Conservation (phyloP, 1,140 invertebrate genomes). For the Protaetia brevitarsis region DNA sequence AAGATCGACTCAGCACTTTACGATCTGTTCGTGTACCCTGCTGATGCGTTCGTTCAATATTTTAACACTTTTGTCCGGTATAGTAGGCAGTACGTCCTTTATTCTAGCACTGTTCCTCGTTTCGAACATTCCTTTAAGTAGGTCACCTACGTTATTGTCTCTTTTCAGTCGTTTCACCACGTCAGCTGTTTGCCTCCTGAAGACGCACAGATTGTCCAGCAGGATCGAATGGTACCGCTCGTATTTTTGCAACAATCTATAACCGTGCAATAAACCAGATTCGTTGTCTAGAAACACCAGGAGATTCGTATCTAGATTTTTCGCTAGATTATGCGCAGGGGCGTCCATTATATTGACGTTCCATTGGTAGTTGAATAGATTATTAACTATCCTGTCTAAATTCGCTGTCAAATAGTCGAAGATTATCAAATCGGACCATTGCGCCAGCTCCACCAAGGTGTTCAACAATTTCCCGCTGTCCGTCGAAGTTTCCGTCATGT, state of each 20-base stretch:
- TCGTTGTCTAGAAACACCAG: conserved; percentile 86
- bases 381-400: conserved; percentile 84
- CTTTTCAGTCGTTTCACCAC: conserved; percentile 58
- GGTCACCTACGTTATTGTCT: conserved; percentile 52
- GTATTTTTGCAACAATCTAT: conserved; percentile 81
- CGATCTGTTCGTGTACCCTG: conserved; percentile 69
- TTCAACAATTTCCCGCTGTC: conserved; percentile 52
- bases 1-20: conserved; percentile 57
- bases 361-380: conserved; percentile 87
- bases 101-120: conserved; percentile 54
- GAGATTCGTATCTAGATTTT: conserved; percentile 63
- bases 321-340: conserved; percentile 81
- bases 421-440: conserved; percentile 86
- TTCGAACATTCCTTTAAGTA: conserved; percentile 58
- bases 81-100: conserved; percentile 67
- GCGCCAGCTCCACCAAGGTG: conserved; percentile 70
- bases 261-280: conserved; percentile 82
- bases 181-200: conserved; percentile 68
- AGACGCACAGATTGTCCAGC: conserved; percentile 77
- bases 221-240: conserved; percentile 75
- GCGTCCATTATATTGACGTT: conserved; percentile 85
- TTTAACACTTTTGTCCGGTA: conserved; percentile 76
- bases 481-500: conserved; percentile 47
- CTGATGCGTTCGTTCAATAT: conserved; percentile 72
- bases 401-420: conserved; percentile 90